Evolutionary conservation across 2,113 vertebrate genomes (phyloP).

Genomic region (Phalacrocorax aristotelis): DNA sequence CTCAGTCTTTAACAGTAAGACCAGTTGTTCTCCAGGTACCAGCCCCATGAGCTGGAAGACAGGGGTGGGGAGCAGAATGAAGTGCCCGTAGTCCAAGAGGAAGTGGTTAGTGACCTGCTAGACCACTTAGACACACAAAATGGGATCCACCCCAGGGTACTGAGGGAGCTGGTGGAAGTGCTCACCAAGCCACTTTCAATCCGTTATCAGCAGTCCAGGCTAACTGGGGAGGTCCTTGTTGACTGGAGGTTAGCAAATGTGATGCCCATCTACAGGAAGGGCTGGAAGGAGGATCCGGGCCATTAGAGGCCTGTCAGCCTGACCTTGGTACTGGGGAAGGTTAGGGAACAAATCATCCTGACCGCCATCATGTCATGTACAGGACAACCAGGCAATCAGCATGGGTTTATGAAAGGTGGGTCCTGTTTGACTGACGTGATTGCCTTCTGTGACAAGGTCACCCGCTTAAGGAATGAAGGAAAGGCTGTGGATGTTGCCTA

Average conservation of each 20-base stretch:
- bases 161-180: neutral
- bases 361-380: neutral
- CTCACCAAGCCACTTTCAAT: neutral
- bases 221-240: neutral
- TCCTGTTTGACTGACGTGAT: neutral
- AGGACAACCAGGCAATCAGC: neutral
- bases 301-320: neutral
- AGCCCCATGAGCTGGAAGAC: neutral
- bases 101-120: neutral
- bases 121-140: neutral
- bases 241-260: neutral
- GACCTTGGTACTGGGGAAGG: neutral
- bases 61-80: neutral
- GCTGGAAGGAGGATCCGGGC: neutral
- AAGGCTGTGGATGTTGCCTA: neutral
- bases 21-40: neutral
- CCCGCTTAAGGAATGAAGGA: neutral
- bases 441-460: neutral
- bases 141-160: neutral
- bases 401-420: neutral
- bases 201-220: neutral
- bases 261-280: neutral
- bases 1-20: neutral
- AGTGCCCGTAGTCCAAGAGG: neutral
- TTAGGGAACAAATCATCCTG: neutral